phyloP scores from a whole-genome alignment of 92 coral and sea anemone species.

The Heteractis magnifica region DNA sequence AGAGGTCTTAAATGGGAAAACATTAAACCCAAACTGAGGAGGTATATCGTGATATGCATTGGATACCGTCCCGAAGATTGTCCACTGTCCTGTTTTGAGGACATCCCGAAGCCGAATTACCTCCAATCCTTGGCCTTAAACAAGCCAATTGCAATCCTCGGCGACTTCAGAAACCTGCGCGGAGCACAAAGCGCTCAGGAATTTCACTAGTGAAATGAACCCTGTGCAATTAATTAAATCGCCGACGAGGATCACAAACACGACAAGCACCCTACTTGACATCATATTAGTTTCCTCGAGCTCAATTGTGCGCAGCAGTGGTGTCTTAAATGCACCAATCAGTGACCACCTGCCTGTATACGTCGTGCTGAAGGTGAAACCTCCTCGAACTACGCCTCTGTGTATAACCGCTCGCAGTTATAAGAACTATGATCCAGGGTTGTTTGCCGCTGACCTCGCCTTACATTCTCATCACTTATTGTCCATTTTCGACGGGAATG shows the following conservation, averaged over 20 bases:
- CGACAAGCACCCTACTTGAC: slow-evolving; percentile 39
- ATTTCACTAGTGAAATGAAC: slow-evolving; percentile 37
- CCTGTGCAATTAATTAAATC: slow-evolving; percentile 30
- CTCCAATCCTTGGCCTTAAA: neutral
- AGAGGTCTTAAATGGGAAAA: too few relatives aligned
- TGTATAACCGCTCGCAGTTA: slow-evolving; percentile 48
- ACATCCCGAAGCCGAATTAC: neutral
- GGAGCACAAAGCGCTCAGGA: slow-evolving; percentile 26
- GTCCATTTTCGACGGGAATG: slow-evolving; percentile 9
- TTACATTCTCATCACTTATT: slow-evolving; percentile 16
- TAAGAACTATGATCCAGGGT: slow-evolving; percentile 36
- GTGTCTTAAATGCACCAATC: slow-evolving; percentile 41
- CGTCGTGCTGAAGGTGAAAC: slow-evolving; percentile 43
- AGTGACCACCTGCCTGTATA: slow-evolving; percentile 64
- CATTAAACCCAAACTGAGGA: too few relatives aligned
- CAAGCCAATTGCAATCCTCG: neutral
- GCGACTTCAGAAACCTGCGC: slow-evolving; percentile 32
- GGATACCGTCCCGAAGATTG: neutral
- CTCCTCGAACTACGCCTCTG: slow-evolving; percentile 23
- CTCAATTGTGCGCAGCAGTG: slow-evolving; percentile 38
- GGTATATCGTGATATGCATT: neutral
- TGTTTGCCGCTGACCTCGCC: slow-evolving; percentile 23
- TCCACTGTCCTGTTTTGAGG: neutral
- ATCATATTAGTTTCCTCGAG: slow-evolving; percentile 38
- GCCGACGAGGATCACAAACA: slow-evolving; percentile 46